Conservation (phyloP, 2,113 vertebrate species). For the Zosterops lateralis region DNA sequence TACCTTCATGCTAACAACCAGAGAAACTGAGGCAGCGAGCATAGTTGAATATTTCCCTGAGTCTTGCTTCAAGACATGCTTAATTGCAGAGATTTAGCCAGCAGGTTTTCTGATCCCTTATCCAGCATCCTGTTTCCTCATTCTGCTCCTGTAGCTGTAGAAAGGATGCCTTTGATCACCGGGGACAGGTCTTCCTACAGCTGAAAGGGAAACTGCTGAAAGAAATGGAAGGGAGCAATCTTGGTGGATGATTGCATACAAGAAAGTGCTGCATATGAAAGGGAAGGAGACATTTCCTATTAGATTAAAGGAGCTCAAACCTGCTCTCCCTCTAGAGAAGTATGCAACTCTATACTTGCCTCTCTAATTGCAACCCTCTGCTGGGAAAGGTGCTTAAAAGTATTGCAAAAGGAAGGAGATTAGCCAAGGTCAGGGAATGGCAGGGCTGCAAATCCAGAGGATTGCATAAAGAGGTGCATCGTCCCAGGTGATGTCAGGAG, state of each 20-base stretch:
- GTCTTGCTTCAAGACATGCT: neutral
- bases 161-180: slow-evolving; percentile 3
- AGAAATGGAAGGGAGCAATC: slow-evolving; percentile 18
- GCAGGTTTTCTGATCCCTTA: slow-evolving; percentile 17
- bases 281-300: slow-evolving; percentile 38
- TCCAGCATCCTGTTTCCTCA: slow-evolving; percentile 19
- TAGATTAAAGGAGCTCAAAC: slow-evolving; percentile 31
- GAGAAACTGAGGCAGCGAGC: neutral
- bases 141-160: neutral
- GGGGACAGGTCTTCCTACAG: neutral
- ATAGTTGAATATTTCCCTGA: neutral
- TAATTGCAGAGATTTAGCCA: slow-evolving; percentile 5
- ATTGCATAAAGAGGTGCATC: neutral
- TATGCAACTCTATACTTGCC: neutral
- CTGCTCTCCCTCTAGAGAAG: slow-evolving; percentile 36
- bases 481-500: neutral
- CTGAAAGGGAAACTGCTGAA: neutral
- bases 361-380: slow-evolving; percentile 23
- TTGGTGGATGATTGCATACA: slow-evolving; percentile 16
- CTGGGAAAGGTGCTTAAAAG: slow-evolving; percentile 22
- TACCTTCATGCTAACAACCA: neutral
- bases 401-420: slow-evolving; percentile 35
- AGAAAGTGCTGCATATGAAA: slow-evolving; percentile 42
- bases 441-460: neutral
- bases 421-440: slow-evolving; percentile 29